Conservation (phyloP, 2,888 invertebrate genomes). For the Drosophila testacea region DNA sequence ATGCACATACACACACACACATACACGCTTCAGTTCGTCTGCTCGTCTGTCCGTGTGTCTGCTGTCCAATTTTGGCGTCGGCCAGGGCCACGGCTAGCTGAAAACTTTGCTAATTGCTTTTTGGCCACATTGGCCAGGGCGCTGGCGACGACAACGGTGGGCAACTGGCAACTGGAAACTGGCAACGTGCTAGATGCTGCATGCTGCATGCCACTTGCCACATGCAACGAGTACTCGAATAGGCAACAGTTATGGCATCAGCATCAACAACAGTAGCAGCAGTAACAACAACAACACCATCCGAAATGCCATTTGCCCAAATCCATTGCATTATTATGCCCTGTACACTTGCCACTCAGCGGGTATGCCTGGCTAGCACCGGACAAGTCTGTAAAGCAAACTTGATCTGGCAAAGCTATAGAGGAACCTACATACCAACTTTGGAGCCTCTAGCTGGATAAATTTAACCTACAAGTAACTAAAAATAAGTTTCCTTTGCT, state of each 20-base stretch:
- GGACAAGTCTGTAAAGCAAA: too few relatives aligned
- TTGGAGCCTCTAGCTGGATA: too few relatives aligned
- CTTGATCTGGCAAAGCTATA: too few relatives aligned
- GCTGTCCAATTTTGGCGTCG: slow-evolving; percentile 13
- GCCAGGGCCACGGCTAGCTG: slow-evolving; percentile 32
- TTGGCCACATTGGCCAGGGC: slow-evolving; percentile 67
- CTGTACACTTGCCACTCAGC: not conserved
- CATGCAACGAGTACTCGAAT: slow-evolving; percentile 7
- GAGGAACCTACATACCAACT: too few relatives aligned
- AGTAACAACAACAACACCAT: slow-evolving; percentile 9
- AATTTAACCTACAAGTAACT: too few relatives aligned
- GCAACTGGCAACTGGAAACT: not conserved
- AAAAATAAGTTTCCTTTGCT: too few relatives aligned
- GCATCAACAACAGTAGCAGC: slow-evolving; percentile 3
- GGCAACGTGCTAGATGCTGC: slow-evolving; percentile 7
- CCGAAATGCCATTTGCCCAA: slow-evolving; percentile 36
- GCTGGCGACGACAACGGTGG: slow-evolving; percentile 42
- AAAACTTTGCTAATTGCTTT: slow-evolving; percentile 82
- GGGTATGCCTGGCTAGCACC: not conserved
- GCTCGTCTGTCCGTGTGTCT: not conserved
- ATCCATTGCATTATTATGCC: slow-evolving; percentile 44
- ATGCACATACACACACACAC: slow-evolving; percentile 1
- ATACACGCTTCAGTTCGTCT: not conserved
- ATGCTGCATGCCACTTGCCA: slow-evolving; percentile 6
- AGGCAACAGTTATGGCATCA: slow-evolving; percentile 49